phyloP scores from a whole-genome alignment of 2,113 vertebrate species.

The Aspidoscelis tigris region DNA sequence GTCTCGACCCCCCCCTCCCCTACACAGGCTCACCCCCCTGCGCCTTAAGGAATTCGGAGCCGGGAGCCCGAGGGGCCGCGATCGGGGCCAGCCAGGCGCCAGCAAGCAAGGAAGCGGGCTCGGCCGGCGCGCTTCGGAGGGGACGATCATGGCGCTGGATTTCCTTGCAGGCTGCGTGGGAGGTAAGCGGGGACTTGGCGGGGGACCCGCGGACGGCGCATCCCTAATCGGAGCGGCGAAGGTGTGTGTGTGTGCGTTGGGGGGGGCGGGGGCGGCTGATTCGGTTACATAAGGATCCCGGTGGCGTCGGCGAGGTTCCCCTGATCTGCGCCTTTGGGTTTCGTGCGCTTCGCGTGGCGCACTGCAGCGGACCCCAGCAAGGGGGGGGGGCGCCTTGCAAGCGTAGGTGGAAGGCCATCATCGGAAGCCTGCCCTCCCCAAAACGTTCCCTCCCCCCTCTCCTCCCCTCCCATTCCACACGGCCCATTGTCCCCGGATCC shows the following conservation, averaged over 20 bases:
- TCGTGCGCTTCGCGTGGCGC: constrained; percentile 14
- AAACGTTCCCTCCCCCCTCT: neutral
- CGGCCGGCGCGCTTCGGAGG: neutral
- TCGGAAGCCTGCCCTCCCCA: neutral
- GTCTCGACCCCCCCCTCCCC: constrained; percentile 34
- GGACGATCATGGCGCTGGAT: constrained; percentile 81
- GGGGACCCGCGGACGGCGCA: neutral
- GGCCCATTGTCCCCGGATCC: neutral
- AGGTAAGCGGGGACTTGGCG: constrained; percentile 73
- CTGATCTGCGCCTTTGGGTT: neutral
- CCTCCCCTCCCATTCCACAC: neutral
- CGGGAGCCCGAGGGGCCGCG: neutral
- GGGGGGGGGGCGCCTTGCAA: neutral
- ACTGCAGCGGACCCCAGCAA: neutral
- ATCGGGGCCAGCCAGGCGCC: too few species aligned
- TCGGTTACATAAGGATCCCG: neutral
- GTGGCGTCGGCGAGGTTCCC: neutral
- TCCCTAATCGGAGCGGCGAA: neutral
- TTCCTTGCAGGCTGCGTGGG: constrained; percentile 93
- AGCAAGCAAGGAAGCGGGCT: neutral
- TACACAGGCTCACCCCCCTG: neutral
- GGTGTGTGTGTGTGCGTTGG: too few species aligned
- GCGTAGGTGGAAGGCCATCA: neutral
- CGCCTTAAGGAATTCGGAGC: constrained; percentile 41
- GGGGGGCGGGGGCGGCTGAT: neutral